Base-by-base conservation (phyloP, 2,888 invertebrate genomes). In the Biston stratarius region DNA sequence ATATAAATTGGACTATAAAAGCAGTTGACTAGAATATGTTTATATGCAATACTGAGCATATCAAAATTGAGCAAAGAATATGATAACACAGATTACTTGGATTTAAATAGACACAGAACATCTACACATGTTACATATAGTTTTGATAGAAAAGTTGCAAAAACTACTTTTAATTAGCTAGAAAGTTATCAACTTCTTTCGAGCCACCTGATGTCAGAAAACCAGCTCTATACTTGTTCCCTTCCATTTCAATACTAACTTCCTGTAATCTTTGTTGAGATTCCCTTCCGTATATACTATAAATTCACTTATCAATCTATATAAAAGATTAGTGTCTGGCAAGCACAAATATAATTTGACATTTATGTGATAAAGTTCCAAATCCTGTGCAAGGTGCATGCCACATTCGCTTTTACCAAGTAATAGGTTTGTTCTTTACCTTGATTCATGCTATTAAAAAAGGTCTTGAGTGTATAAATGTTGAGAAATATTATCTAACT, bases 51-150 rank as follows among this genome's bases (percentile, higher is more conserved):
- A 69, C 52, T 77, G 59, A 49, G 59, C 59, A n/a, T 59, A 48
- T 49, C 76, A 78, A 82, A 82, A 82, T 85, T 86, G 82, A 85
- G 82, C 83, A 80, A 82, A 72, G 72, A 51, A 79, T 77, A 14
- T 1, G n/a, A 42, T 55, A 15, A 72, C 73, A 72, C 48, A 36
- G 36, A 66, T 33, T 67, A 64, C 34, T 60, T 71, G 40, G 38
- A 42, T 60, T 72, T 48, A 71, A 51, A 69, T 66, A 67, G 65
- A 64, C 52, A 59, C 24, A 53, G 36, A 56, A 53, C 40, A 48
- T 49, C 42, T 52, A 67, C n/a, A n/a, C n/a, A n/a, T 63, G 64
- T 70, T 33, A 42, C 5, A 42, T 42, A 24, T 42, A 24, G 10
- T 55, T 33, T 55, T n/a, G 0, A 59, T 67, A 49, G 61, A 69